Base-by-base conservation (phyloP, 53 echinoderm and acorn worm species). In the Holothuria leucospilota region DNA sequence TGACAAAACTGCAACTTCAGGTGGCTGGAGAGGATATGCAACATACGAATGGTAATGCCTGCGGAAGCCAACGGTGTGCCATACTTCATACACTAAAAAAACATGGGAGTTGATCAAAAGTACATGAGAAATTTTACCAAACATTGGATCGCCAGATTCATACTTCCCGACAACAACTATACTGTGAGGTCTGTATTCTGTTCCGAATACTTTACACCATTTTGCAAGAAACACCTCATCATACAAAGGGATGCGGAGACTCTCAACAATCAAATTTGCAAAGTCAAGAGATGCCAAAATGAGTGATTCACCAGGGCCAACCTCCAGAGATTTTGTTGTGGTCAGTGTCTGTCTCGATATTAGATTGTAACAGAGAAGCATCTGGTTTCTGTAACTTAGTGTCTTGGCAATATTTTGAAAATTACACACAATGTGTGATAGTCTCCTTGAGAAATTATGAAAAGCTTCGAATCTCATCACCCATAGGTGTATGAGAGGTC, bases 381-480 rank as follows among this genome's bases (percentile, higher is more conserved):
- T 80, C 39, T 59, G 80, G 52, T 62, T 80, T 34, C 80, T 80
- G 62, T 29, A 80, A 63, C 65, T 42, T 15, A 90, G 40, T 0
- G 90, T 70, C 60, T 90, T 85, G 0, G 90, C 80, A 30, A 78
- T 80, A 20, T 91, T 90, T 23, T 87, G 70, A 27, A 87, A 91
- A 21, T 91, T 91, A 24, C 91, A 86, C 6, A 87, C 67, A 39
- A 87, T 82, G 53, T 87, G 84, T 27, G 68, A 77, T 0, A 92
- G 71, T 46, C 86, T 29, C 25, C 77, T 89, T 13, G 84, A 82
- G 59, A 68, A 83, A 39, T 89, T 86, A 56, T 92, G 89, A 6
- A 86, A 86, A 4, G 90, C 93, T 29, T 89, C 93, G 52, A 90
- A 90, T 39, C 87, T 20, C 89, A 92, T 83, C 11, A 51, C 82